Evolutionary conservation across 2,113 vertebrate species (phyloP).

Genomic region (zebrafish (Danio rerio)): GRCz12tu NC_133186.1:27803001-27803500

Average conservation of each 20-base stretch:
- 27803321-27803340: conserved; percentile 99
- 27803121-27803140: conserved; percentile 86
- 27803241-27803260: conserved; percentile 63
- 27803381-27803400: conserved; percentile 91
- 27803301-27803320: conserved; percentile 85
- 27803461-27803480: conserved; percentile 91
- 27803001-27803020: conserved; percentile 84
- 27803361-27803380: conserved; percentile 93
- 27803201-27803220: conserved; percentile 60
- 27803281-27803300: conserved; percentile 80
- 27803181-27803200: conserved; percentile 87
- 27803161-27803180: conserved; percentile 83
- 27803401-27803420: conserved; percentile 95
- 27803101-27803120: conserved; percentile 89
- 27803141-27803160: conserved; percentile 78
- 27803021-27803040: conserved; percentile 96
- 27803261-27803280: conserved; percentile 83
- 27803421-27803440: conserved; percentile 94
- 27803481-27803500: conserved; percentile 88
- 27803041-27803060: conserved; percentile 95
- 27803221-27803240: conserved; percentile 64
- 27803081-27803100: conserved; percentile 87
- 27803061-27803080: conserved; percentile 98
- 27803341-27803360: conserved; percentile 94
- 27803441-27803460: conserved; percentile 96